phyloP scores from a whole-genome alignment of 1,140 invertebrate genomes.

The Zaprionus nigranus region DNA sequence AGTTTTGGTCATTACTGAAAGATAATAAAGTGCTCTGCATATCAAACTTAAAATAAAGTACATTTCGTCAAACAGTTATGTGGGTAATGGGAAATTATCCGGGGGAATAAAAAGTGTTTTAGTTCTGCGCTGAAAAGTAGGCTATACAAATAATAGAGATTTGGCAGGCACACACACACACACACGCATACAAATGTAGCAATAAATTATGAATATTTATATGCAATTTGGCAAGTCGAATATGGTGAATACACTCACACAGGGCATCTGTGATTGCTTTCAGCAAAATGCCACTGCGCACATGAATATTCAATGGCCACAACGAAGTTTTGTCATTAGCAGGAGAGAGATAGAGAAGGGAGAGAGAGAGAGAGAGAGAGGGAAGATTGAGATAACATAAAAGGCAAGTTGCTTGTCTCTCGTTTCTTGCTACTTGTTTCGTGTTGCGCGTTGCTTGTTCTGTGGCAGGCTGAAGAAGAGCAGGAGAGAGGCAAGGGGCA shows the following conservation, averaged over 20 bases:
- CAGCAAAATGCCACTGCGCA: constrained; percentile 21
- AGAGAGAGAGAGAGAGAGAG: constrained; percentile 4
- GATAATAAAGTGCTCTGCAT: no score
- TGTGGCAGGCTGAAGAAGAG: neutral
- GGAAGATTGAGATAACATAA: constrained; percentile 10
- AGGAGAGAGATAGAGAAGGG: neutral
- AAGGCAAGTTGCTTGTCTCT: neutral
- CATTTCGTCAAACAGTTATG: neutral
- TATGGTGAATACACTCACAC: constrained; percentile 4
- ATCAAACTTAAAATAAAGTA: no score
- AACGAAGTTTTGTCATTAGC: constrained; percentile 8
- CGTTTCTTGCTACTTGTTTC: neutral
- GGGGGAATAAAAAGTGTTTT: no score
- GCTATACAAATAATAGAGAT: constrained; percentile 7
- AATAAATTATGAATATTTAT: constrained; percentile 54
- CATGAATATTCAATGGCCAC: constrained; percentile 68
- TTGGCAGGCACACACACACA: neutral
- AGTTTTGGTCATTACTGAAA: no score
- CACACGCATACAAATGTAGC: constrained; percentile 19
- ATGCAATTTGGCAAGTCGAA: constrained; percentile 24
- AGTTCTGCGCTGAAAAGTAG: constrained; percentile 19
- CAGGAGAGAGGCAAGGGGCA: neutral
- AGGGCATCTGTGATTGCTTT: constrained; percentile 45
- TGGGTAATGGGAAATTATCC: no score
- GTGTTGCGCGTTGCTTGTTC: neutral